Percentiles rank a stretch among this genome's conserved stretches.
These are phyloP conservation scores for Hiodon alosoides DNA, from an alignment of 2,113 vertebrate genomes.

Conservation along the genomic window DNA sequence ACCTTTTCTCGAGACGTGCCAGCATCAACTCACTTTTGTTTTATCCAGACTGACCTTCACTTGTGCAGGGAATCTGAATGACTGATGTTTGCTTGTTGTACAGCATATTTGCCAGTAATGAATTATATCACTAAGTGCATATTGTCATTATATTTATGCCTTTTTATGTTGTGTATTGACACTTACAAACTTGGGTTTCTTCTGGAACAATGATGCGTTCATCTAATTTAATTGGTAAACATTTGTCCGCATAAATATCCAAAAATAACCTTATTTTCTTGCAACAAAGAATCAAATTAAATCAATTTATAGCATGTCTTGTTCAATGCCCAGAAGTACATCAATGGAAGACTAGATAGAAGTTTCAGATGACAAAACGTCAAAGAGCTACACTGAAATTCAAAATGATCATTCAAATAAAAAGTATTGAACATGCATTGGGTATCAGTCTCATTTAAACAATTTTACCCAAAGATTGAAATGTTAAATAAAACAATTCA, in stretches of 20 bases:
- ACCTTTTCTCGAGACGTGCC: too few relatives aligned
- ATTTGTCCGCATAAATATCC: not conserved
- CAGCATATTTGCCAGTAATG: not conserved
- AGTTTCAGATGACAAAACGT: too few relatives aligned
- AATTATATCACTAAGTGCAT: not conserved
- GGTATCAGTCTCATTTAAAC: too few relatives aligned
- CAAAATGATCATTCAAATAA: too few relatives aligned
- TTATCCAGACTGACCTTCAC: not conserved
- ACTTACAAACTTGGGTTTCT: not conserved
- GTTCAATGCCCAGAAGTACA: not conserved
- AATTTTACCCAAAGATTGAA: too few relatives aligned
- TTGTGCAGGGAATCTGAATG: not conserved
- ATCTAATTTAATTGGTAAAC: slow-evolving; percentile 2
- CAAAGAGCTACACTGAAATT: too few relatives aligned
- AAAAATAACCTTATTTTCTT: slow-evolving; percentile 7
- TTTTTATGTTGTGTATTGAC: not conserved
- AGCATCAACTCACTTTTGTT: not conserved
- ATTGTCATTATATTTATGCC: slow-evolving; percentile 1
- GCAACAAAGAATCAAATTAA: slow-evolving; percentile 20
- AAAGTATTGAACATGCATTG: too few relatives aligned
- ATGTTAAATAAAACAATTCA: too few relatives aligned
- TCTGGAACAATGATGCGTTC: not conserved
- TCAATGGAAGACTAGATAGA: not conserved
- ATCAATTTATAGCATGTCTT: slow-evolving; percentile 12
- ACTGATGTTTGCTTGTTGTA: not conserved